phyloP scores from a whole-genome alignment of 1,140 invertebrate genomes.

The Drosophila novamexicana region DNA sequence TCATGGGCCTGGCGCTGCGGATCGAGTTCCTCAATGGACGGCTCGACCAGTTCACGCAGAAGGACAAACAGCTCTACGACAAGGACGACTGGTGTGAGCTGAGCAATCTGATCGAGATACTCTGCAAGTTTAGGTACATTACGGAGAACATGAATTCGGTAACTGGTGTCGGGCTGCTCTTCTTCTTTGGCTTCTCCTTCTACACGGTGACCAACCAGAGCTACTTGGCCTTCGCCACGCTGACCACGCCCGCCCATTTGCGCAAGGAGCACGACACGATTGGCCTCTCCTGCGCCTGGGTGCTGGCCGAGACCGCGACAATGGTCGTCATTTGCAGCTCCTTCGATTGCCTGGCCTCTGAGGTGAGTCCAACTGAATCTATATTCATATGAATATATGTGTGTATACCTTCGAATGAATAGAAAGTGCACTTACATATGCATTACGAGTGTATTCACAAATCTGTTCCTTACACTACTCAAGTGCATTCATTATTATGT shows the following conservation, averaged over 20 bases:
- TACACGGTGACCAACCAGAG: slow-evolving; percentile 75
- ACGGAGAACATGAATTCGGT: slow-evolving; percentile 66
- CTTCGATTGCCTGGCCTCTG: slow-evolving; percentile 67
- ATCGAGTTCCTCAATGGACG: slow-evolving; percentile 58
- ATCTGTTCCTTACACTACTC: no score
- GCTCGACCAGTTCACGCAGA: slow-evolving; percentile 47
- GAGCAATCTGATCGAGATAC: slow-evolving; percentile 65
- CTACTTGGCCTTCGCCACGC: slow-evolving; percentile 65
- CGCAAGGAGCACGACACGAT: slow-evolving; percentile 51
- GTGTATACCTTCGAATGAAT: not conserved
- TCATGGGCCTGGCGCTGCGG: slow-evolving; percentile 49
- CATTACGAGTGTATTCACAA: no score
- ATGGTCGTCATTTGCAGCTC: slow-evolving; percentile 67
- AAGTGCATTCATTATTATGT: no score
- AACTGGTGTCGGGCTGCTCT: slow-evolving; percentile 56
- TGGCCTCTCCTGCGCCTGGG: slow-evolving; percentile 65
- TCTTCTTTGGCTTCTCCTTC: slow-evolving; percentile 72
- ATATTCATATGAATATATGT: not conserved
- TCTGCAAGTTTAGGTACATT: slow-evolving; percentile 73
- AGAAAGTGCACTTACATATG: no score
- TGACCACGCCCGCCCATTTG: slow-evolving; percentile 37
- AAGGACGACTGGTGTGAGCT: slow-evolving; percentile 64
- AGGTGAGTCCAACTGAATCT: slow-evolving; percentile 26
- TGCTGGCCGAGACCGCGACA: slow-evolving; percentile 57
- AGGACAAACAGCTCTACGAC: slow-evolving; percentile 14